Conservation (phyloP, 2,113 vertebrate species). For the Macrotus californicus region DNA sequence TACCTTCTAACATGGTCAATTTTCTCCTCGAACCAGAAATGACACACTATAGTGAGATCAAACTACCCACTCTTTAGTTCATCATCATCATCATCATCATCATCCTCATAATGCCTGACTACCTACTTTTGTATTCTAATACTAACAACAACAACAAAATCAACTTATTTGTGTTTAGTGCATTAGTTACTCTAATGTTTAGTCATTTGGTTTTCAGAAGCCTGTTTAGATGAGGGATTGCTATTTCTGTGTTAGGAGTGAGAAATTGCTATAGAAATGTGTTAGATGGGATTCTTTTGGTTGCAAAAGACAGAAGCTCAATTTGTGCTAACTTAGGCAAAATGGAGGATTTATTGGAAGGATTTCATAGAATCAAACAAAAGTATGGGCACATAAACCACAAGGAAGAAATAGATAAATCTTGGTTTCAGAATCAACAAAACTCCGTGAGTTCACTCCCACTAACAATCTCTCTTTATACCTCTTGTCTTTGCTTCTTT, state of each 20-base stretch:
- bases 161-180: not conserved
- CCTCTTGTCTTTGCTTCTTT: not conserved
- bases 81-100: not conserved
- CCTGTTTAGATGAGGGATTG: not conserved
- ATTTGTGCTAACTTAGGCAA: not conserved
- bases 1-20: not conserved
- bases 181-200: not conserved
- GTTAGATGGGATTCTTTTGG: not conserved
- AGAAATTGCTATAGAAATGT: not conserved
- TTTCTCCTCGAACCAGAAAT: not conserved
- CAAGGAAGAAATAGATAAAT: not conserved
- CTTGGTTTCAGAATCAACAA: not conserved
- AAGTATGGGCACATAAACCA: not conserved
- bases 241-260: not conserved
- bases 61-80: not conserved
- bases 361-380: not conserved
- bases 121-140: not conserved
- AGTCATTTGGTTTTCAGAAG: not conserved
- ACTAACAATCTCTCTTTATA: not conserved
- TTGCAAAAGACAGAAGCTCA: not conserved
- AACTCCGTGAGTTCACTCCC: not conserved
- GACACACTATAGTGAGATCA: not conserved
- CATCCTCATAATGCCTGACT: not conserved
- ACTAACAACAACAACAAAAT: not conserved
- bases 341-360: not conserved